These are phyloP conservation scores for Mesoclemmys tuberculata DNA, from an alignment of 2,113 vertebrate genomes.

Conservation along the genomic window DNA sequence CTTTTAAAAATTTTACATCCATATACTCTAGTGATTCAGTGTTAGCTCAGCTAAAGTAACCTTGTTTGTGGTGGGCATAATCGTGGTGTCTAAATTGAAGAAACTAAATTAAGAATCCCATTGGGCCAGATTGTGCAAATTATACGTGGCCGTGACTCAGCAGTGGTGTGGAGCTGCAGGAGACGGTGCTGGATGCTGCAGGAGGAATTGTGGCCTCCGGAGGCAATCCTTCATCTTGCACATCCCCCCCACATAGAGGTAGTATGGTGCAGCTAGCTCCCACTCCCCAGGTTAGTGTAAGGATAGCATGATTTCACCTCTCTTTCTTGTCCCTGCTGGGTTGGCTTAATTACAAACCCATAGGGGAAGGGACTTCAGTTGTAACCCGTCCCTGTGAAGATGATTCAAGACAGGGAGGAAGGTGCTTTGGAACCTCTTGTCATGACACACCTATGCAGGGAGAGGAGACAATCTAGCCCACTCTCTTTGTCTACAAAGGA, in stretches of 20 bases:
- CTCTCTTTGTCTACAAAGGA: neutral
- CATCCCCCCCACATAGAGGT: too few relatives aligned
- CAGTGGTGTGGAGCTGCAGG: too few relatives aligned
- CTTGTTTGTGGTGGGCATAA: neutral
- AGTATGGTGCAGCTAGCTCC: neutral
- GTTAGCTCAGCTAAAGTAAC: neutral
- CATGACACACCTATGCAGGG: neutral
- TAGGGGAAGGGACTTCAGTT: neutral
- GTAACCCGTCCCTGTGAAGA: neutral
- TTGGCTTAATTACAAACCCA: neutral
- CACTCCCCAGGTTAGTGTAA: neutral
- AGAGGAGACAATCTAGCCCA: neutral
- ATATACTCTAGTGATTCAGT: neutral
- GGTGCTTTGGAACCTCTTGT: neutral
- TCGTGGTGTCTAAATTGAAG: neutral
- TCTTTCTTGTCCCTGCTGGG: neutral
- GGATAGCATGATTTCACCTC: neutral
- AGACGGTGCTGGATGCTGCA: too few relatives aligned
- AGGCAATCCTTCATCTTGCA: too few relatives aligned
- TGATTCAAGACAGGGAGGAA: neutral
- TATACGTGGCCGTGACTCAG: too few relatives aligned
- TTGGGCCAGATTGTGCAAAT: too few relatives aligned
- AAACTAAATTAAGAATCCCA: too few relatives aligned
- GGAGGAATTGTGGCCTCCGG: too few relatives aligned
- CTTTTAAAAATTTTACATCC: neutral